A percentile compares a stretch with the other conserved stretches of the same genome.
Conservation (phyloP, 2,888 invertebrate genomes). For the Ischnura elegans region DNA sequence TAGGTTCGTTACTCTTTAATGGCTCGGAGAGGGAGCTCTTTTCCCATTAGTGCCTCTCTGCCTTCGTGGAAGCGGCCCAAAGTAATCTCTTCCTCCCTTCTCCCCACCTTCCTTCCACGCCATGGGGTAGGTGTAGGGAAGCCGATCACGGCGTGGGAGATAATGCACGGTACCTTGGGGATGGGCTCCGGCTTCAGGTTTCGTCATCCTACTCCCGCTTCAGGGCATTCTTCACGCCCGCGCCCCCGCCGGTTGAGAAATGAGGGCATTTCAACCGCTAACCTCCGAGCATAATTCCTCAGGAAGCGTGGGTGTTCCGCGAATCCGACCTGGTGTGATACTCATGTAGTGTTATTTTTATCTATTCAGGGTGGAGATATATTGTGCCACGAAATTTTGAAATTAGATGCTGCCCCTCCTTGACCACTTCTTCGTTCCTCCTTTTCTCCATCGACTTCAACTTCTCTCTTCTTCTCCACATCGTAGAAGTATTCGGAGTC, state of each 20-base stretch:
- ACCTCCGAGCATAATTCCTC: neutral
- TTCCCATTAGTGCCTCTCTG: neutral
- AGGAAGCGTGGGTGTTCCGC: neutral
- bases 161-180: neutral
- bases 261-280: neutral
- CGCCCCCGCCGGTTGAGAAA: neutral
- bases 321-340: no score
- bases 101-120: neutral
- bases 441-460: no score
- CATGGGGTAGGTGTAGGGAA: neutral
- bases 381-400: no score
- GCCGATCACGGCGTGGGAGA: neutral
- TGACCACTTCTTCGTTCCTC: no score
- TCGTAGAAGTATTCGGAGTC: no score
- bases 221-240: neutral
- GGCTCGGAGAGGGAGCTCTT: neutral
- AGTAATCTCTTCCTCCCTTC: neutral
- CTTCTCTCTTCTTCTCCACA: no score
- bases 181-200: neutral
- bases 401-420: no score
- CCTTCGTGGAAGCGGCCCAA: neutral
- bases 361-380: no score
- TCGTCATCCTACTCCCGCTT: neutral
- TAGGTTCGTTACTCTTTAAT: slow-evolving; percentile 35
- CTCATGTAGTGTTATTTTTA: no score